Evolutionary conservation across 2,888 invertebrate species (phyloP).

Genomic region (Idaea aversata): DNA sequence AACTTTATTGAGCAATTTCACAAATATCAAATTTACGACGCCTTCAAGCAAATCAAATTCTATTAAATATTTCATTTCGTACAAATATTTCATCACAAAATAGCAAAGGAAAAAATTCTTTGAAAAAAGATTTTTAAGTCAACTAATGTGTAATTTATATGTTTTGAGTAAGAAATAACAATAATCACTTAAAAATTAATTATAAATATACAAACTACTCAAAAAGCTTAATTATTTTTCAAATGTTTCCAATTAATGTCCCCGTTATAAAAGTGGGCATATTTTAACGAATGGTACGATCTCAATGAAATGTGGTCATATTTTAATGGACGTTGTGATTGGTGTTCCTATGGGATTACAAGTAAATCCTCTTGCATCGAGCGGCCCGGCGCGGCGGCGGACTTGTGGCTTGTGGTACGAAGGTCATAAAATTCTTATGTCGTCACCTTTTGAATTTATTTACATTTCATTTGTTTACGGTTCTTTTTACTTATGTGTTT

Average conservation of each 20-base stretch:
- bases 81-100: neutral
- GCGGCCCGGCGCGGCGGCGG: conserved; percentile 42
- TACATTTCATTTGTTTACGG: neutral
- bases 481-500: neutral
- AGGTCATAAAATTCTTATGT: conserved; percentile 73
- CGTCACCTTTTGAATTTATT: conserved; percentile 38
- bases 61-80: neutral
- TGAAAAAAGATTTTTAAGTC: neutral
- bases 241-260: neutral
- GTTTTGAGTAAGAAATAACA: too few species aligned
- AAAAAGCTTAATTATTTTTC: neutral
- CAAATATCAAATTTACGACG: neutral
- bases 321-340: conserved; percentile 73
- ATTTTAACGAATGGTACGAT: neutral
- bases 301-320: conserved; percentile 37
- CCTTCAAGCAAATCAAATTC: neutral
- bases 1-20: neutral
- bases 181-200: neutral
- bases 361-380: conserved; percentile 75
- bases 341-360: conserved; percentile 74
- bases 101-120: neutral
- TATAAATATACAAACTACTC: neutral
- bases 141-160: too few species aligned
- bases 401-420: conserved; percentile 33
- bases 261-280: neutral